Evolutionary conservation across 2,113 vertebrate species (phyloP).

Genomic region (Phylloscopus whistleri): DNA sequence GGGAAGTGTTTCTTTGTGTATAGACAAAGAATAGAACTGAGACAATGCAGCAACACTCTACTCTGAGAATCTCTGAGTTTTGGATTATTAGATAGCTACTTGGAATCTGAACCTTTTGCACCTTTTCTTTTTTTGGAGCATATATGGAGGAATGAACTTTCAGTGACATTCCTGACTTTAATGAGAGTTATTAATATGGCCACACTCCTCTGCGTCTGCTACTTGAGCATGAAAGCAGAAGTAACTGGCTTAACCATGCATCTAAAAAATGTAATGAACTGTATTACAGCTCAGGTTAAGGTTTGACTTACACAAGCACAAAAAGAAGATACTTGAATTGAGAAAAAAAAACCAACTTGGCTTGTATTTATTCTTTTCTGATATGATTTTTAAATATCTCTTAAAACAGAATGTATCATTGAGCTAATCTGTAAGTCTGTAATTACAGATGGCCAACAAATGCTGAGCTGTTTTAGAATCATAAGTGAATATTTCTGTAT

Average conservation of each 20-base stretch:
- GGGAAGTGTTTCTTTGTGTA: background rate
- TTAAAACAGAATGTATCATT: background rate
- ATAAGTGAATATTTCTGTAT: background rate
- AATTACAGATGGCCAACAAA: background rate
- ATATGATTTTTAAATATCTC: background rate
- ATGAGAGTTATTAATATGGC: background rate
- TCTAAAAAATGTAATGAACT: background rate
- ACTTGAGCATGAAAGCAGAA: background rate
- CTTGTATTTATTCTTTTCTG: background rate
- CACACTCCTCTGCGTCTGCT: background rate
- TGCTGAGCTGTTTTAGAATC: background rate
- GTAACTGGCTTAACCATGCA: background rate
- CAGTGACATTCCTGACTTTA: background rate
- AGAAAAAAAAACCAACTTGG: background rate
- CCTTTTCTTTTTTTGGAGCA: background rate
- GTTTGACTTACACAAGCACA: background rate
- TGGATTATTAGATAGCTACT: background rate
- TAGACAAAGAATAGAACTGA: background rate
- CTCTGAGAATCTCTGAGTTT: background rate
- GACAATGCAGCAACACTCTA: background rate
- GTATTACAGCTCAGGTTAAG: background rate
- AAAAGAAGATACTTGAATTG: background rate
- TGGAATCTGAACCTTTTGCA: background rate
- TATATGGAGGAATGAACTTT: background rate
- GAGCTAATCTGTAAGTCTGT: background rate